Base-by-base conservation (phyloP, 2,113 vertebrate species). In the Halichoeres trimaculatus region DNA sequence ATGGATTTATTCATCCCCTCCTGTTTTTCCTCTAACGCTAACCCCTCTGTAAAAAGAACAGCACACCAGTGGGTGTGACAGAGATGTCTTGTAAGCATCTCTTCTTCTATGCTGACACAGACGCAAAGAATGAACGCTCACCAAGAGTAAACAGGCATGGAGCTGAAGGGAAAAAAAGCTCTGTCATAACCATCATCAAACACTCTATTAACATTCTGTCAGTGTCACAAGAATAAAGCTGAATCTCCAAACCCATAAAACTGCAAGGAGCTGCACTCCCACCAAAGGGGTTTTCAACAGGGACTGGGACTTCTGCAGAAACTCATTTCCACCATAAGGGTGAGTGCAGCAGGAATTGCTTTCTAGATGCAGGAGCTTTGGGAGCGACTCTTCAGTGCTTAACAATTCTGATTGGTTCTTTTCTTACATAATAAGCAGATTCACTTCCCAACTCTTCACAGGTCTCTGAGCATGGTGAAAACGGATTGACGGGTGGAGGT, bases 1-100 rank as follows among this genome's bases (percentile, higher is more conserved):
- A 22, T 59, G 17, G 68, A 76, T 77, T 74, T 70, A 72, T 69
- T 70, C 55, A 51, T 70, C 56, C 14, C 43, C 30, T 22, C 35
- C 23, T 36, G 58, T 53, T 45, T 36, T 58, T 10, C 34, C 13
- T 35, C 5, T 19, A 30, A 51, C 52, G 24, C 23, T 13, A 54
- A 17, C 16, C 30, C 20, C 20, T 78, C 62, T 10, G 11, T 45
- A 19, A 74, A 47, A 63, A 24, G 45, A 53, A 60, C 52, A 48
- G 54, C 14, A 16, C 45, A 43, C 64, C 51, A 52, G 53, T 56
- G 36, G 76, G 47, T 36, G 36, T 74, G 60, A 79, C 51, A 35
- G 55, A 73, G 36, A 30, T 54, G 61, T 60, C 70, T 50, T 20
- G 14, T 70, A 51, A 72, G 79, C 47, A 56, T 43, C 53, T 53